Conservation (phyloP, 2,888 invertebrate species). For the Sesia apiformis region DNA sequence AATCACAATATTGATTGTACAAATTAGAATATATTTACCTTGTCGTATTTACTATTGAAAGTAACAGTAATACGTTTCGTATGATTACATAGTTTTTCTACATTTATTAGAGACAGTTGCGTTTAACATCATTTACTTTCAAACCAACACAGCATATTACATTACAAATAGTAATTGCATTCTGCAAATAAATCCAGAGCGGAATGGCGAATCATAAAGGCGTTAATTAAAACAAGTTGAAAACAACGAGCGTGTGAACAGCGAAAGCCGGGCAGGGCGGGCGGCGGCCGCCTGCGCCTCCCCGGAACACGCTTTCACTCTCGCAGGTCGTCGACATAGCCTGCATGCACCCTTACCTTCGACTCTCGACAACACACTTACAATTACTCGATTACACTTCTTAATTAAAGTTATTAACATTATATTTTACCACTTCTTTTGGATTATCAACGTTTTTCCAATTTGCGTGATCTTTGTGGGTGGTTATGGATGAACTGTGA, state of each 20-base stretch:
- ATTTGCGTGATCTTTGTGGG: background rate
- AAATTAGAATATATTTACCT: too few species aligned
- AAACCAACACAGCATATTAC: too few species aligned
- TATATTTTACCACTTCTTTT: too few species aligned
- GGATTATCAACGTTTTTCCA: too few species aligned
- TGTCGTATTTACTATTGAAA: too few species aligned
- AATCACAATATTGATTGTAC: too few species aligned
- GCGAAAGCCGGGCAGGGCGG: slow-evolving; percentile 66
- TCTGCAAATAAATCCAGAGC: background rate
- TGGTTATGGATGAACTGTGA: background rate
- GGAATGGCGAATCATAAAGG: slow-evolving; percentile 10
- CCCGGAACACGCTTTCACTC: slow-evolving; percentile 71
- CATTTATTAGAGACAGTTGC: too few species aligned
- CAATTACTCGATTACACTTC: background rate
- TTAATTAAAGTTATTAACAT: too few species aligned
- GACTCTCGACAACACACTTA: slow-evolving; percentile 6
- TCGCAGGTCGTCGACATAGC: slow-evolving; percentile 68
- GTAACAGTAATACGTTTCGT: too few species aligned
- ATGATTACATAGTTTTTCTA: too few species aligned
- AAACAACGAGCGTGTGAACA: slow-evolving; percentile 62
- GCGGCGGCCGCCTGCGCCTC: slow-evolving; percentile 42
- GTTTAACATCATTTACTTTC: too few species aligned
- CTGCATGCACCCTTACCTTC: slow-evolving; percentile 52
- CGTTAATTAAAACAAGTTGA: slow-evolving; percentile 43
- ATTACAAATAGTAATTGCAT: too few species aligned